Evolutionary conservation across 2,113 vertebrate genomes (phyloP).

Genomic region (Peromyscus maniculatus): DNA sequence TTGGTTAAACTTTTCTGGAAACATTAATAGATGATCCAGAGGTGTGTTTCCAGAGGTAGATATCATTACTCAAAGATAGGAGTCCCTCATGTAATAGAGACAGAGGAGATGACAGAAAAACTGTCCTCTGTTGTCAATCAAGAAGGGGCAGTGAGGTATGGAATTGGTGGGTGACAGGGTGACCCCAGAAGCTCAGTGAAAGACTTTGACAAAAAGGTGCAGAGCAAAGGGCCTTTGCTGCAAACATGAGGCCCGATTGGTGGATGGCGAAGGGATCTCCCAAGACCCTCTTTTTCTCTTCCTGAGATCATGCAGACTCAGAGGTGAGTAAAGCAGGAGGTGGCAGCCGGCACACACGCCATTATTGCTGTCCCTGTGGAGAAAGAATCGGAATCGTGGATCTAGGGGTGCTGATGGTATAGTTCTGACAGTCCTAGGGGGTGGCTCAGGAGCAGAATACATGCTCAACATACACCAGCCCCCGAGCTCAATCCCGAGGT

Average conservation of each 20-base stretch:
- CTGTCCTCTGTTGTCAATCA: neutral
- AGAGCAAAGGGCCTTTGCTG: accelerated
- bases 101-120: neutral
- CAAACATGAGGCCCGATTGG: accelerated
- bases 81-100: neutral
- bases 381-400: too few relatives aligned
- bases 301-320: neutral
- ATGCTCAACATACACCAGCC: neutral
- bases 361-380: neutral
- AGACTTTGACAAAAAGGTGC: neutral
- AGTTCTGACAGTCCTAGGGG: neutral
- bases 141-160: too few relatives aligned
- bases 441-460: neutral
- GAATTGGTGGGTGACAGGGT: accelerated
- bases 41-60: neutral
- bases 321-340: neutral
- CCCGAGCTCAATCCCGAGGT: neutral
- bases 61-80: neutral
- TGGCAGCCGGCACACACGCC: neutral
- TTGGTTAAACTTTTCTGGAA: neutral
- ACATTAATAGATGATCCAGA: neutral
- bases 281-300: neutral
- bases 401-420: neutral
- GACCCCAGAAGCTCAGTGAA: neutral
- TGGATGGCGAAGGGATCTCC: accelerated